Base-by-base conservation (phyloP, 2,888 invertebrate genomes). In the Hirudinaria manillensis region DNA sequence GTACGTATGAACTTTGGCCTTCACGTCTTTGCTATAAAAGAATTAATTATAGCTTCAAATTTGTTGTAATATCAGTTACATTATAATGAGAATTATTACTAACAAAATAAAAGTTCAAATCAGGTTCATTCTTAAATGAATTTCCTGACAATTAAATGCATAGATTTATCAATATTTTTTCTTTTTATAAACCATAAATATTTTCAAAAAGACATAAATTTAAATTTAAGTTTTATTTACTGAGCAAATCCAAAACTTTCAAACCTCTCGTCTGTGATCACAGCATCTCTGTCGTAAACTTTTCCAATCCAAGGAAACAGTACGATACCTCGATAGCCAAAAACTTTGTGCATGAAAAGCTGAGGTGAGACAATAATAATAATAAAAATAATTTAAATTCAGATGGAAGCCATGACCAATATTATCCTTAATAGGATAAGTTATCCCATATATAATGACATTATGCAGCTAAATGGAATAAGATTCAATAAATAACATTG, bases 231-330 rank as follows among this genome's bases (percentile, higher is more conserved):
- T n/a, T n/a, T n/a, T n/a, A n/a, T n/a, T n/a, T n/a, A n/a, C 45
- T 16, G 45, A 45, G 45, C 3, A 45, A 45, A 45, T 10, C 16
- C 13, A 36, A 10, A 36, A 45, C 45, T 45, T 10, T 2, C 77
- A 68, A 75, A 81, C 81, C 77, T 80, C 38, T 90, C 89, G 81
- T 88, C 89, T 83, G 90, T 90, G 81, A 88, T 89, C 1, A 91
- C 91, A 74, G 91, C 87, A 88, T 96, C 95, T 82, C 96, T 89
- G 83, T 98, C 97, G 83, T 94, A 97, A 0, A 97, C 94, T 83
- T 93, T 89, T 13, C 97, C 97, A 77, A 93, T 87, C 96, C 98
- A 98, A 0, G 98, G 96, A 85, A 98, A 98, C 72, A 99, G 88
- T 76, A 98, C 91, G 21, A 99, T 94, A 4, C 98, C 98, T 81